These are phyloP conservation scores for Polypterus senegalus DNA, from an alignment of 2,113 vertebrate species.

Conservation along the genomic window DNA sequence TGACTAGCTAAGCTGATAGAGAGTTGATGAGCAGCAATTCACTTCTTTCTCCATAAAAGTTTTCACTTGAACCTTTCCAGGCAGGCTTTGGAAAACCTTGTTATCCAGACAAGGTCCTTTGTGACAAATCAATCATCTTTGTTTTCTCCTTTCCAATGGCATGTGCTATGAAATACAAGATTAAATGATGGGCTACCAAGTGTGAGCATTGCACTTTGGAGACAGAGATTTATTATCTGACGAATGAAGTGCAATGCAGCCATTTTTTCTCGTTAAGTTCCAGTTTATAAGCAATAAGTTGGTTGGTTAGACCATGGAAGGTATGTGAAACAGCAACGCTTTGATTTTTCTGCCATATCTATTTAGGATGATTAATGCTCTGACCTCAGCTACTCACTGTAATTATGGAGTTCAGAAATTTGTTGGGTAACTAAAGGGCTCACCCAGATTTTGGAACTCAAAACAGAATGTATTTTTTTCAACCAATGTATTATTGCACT, in stretches of 20 bases:
- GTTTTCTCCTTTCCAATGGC: neutral
- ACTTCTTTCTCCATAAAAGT: neutral
- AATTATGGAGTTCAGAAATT: conserved; percentile 36
- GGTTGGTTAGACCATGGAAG: conserved; percentile 18
- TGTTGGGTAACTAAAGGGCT: conserved; percentile 8
- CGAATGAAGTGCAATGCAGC: conserved; percentile 21
- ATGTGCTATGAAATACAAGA: conserved; percentile 26
- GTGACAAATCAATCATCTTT: neutral
- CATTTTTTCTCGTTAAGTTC: conserved; percentile 15
- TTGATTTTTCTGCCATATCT: conserved; percentile 56
- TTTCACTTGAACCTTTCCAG: conserved; percentile 1
- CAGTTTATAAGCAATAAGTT: conserved; percentile 21
- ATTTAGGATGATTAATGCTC: conserved; percentile 57
- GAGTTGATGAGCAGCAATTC: too few relatives aligned
- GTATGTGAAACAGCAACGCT: conserved; percentile 34
- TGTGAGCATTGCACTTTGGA: conserved; percentile 27
- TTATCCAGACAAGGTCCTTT: conserved; percentile 3
- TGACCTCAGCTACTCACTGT: conserved; percentile 41
- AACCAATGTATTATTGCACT: too few relatives aligned
- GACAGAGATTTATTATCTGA: conserved; percentile 42
- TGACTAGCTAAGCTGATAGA: too few relatives aligned
- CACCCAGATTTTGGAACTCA: neutral
- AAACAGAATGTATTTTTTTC: too few relatives aligned
- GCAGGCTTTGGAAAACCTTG: conserved; percentile 5
- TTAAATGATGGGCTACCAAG: conserved; percentile 39